Evolutionary conservation across 2,888 invertebrate species (phyloP).

Genomic region (Drosophila acutilabella): DNA sequence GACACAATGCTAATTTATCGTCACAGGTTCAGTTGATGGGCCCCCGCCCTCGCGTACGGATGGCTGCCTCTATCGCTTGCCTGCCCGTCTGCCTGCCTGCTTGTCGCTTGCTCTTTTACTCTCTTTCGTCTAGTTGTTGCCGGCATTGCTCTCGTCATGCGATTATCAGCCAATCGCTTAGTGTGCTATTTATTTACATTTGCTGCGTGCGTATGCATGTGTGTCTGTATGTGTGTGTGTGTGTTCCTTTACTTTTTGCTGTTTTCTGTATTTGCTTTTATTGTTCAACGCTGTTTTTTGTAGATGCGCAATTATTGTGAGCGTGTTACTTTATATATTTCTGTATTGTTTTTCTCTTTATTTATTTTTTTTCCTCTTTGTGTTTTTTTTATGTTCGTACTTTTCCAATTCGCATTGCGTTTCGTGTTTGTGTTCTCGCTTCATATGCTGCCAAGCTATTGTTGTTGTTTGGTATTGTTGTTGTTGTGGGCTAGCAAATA

Average conservation of each 20-base stretch:
- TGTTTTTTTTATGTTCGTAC: conserved; percentile 43
- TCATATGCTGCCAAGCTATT: conserved; percentile 53
- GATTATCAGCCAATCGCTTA: conserved; percentile 80
- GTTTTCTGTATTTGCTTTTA: conserved; percentile 64
- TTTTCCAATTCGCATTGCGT: conserved; percentile 71
- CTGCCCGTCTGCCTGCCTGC: too few relatives aligned
- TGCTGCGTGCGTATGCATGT: conserved; percentile 35
- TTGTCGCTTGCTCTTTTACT: background rate
- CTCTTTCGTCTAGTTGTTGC: conserved; percentile 27
- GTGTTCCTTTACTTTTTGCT: conserved; percentile 25
- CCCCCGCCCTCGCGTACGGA: background rate
- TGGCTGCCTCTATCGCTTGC: too few relatives aligned
- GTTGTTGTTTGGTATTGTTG: conserved; percentile 23
- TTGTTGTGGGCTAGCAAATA: conserved; percentile 66
- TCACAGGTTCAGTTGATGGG: conserved; percentile 67
- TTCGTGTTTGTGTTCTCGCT: conserved; percentile 55
- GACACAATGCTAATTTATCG: conserved; percentile 75
- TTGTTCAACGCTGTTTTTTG: conserved; percentile 56
- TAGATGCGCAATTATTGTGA: conserved; percentile 82
- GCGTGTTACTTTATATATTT: conserved; percentile 75
- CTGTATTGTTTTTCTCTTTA: conserved; percentile 61
- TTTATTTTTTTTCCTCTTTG: conserved; percentile 31
- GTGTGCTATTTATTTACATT: conserved; percentile 76
- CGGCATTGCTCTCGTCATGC: conserved; percentile 70
- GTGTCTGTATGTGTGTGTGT: conserved; percentile 10